A percentile compares a stretch with the other conserved stretches of the same genome.
Conservation (phyloP, 2,888 invertebrate genomes). For the Hyalella azteca region DNA sequence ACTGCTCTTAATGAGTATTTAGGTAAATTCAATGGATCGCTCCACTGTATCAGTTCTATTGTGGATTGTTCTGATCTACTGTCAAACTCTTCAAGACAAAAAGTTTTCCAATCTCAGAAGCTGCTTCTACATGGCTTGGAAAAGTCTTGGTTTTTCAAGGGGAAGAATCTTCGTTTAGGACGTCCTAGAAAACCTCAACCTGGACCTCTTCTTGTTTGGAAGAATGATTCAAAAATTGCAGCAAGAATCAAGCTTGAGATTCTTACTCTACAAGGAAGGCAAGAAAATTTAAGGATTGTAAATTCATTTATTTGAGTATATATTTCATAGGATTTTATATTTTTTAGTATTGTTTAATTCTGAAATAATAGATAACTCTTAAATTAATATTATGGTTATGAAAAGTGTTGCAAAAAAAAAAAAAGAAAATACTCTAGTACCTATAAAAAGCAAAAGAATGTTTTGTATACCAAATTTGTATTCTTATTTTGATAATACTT, state of each 20-base stretch:
- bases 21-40: conserved; percentile 43
- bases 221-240: conserved; percentile 47
- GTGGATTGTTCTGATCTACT: conserved; percentile 10
- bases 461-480: no score
- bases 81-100: not conserved
- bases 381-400: no score
- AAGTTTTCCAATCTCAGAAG: not conserved
- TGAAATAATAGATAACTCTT: no score
- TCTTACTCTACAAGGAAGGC: conserved; percentile 55
- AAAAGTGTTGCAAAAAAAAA: no score
- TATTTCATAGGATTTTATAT: not conserved
- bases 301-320: not conserved
- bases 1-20: conserved; percentile 37
- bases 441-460: no score
- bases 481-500: no score
- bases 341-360: not conserved
- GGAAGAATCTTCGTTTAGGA: not conserved
- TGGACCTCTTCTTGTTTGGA: conserved; percentile 53
- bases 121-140: not conserved
- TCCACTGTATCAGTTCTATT: not conserved
- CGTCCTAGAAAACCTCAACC: conserved; percentile 47
- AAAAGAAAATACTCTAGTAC: no score
- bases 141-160: conserved; percentile 8
- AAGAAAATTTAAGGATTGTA: not conserved
- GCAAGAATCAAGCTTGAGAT: conserved; percentile 45